Evolutionary conservation across 2,113 vertebrate species (phyloP).

Genomic region (Aphyosemion australe): DNA sequence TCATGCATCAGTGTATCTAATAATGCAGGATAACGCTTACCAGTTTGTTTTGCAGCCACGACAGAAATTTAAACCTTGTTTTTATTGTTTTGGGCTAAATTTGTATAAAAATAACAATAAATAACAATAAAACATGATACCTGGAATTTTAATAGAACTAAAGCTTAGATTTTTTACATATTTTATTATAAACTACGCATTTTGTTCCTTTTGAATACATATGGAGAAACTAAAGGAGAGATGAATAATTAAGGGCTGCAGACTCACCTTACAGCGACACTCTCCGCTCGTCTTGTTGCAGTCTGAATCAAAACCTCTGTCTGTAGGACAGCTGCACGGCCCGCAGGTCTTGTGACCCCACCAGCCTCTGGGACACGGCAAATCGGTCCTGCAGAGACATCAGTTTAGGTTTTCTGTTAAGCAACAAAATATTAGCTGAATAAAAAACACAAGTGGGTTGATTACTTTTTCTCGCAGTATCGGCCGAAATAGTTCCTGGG

Average conservation of each 20-base stretch:
- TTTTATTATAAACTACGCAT: background rate
- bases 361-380: constrained; percentile 93
- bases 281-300: constrained; percentile 95
- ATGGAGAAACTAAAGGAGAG: background rate
- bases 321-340: constrained; percentile 87
- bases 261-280: constrained; percentile 90
- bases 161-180: background rate
- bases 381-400: constrained; percentile 79
- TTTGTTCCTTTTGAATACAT: background rate
- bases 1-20: too few relatives aligned
- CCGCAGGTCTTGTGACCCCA: constrained; percentile 95
- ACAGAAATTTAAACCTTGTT: too few relatives aligned
- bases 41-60: too few relatives aligned
- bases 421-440: background rate
- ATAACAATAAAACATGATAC: too few relatives aligned
- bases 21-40: too few relatives aligned
- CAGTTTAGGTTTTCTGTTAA: background rate
- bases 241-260: background rate
- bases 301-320: constrained; percentile 90
- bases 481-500: constrained; percentile 86
- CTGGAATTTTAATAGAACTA: too few relatives aligned
- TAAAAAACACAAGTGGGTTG: background rate
- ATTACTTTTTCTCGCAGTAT: constrained; percentile 93
- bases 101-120: too few relatives aligned
- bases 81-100: too few relatives aligned